Base-by-base conservation (phyloP, 2,888 invertebrate species). In the Ctenicera cuprea region DNA sequence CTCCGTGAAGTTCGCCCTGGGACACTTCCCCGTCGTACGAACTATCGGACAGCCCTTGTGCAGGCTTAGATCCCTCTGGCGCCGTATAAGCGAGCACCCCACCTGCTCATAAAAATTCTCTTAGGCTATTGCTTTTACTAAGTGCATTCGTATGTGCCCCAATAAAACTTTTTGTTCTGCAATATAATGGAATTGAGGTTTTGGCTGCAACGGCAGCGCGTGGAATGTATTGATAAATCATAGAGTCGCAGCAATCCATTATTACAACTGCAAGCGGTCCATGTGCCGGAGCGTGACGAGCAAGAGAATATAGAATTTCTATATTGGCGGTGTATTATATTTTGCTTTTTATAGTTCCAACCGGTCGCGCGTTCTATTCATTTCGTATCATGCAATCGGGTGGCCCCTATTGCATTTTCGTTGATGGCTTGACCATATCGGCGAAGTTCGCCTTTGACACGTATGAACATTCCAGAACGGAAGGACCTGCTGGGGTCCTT, bases 11-110 rank as follows among this genome's bases (percentile, higher is more conserved):
- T 75, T 86, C 82, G 52, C 89, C 89, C 68, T 86, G 83, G 45
- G 81, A 79, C 33, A 80, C 77, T 66, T 83, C 83, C 1, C 93
- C 93, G 83, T 94, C 94, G 86, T 94, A 94, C 20, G 91, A 91
- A 77, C 89, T 88, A 86, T 94, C 94, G 82, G 87, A 87, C 85
- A 90, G 80, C 75, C 89, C 89, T 62, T 86, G 84, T 57, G 87
- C 83, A 84, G 88, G 83, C 65, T 88, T 85, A 68, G 89, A 86
- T 79, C 91, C 89, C 79, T 88, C 87, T 2, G 91, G 90, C 73
- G 89, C 87, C 45, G 86, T 86, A 85, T 91, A 91, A 77, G 89
- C 89, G 68, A 89, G 83, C 41, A 91, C 85, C 12, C 90, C 91
- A 81, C 89, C 91, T 91, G 86, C 37, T 85, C 87, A 80, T 74